Conservation (phyloP, 2,797 vertebrate species). For the Silurus lanzhouensis region DNA sequence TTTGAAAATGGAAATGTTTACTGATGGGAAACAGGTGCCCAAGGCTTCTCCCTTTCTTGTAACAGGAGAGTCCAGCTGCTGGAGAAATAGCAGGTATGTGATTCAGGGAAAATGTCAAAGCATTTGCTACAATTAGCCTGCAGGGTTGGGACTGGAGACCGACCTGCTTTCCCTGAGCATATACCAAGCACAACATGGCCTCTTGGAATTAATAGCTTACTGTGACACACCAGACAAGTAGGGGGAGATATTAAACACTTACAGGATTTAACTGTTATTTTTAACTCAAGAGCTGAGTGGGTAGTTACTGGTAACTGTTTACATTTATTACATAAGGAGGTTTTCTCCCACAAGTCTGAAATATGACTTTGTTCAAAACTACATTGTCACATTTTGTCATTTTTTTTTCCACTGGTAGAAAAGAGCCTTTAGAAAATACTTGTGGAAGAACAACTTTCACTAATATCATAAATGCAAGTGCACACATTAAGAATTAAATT, state of each 20-base stretch:
- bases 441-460: background rate
- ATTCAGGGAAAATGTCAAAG: conserved; percentile 51
- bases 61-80: conserved; percentile 47
- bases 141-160: conserved; percentile 37
- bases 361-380: background rate
- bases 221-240: conserved; percentile 52
- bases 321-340: background rate
- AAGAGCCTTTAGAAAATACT: background rate
- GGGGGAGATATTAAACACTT: conserved; percentile 55
- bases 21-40: conserved; percentile 58
- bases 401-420: background rate
- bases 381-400: background rate
- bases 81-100: conserved; percentile 52
- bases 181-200: conserved; percentile 41
- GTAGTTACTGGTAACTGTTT: conserved; percentile 22
- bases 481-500: background rate
- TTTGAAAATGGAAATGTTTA: conserved; percentile 44
- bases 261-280: conserved; percentile 59
- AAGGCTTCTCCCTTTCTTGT: conserved; percentile 38
- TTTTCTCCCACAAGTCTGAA: conserved; percentile 18
- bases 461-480: background rate
- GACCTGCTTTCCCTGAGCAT: conserved; percentile 43
- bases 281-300: conserved; percentile 45
- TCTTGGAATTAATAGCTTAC: conserved; percentile 59
- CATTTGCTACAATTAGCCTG: conserved; percentile 58